Base-by-base conservation (phyloP, 2,888 invertebrate genomes). In the Sinodicranocentrus sp. region DNA sequence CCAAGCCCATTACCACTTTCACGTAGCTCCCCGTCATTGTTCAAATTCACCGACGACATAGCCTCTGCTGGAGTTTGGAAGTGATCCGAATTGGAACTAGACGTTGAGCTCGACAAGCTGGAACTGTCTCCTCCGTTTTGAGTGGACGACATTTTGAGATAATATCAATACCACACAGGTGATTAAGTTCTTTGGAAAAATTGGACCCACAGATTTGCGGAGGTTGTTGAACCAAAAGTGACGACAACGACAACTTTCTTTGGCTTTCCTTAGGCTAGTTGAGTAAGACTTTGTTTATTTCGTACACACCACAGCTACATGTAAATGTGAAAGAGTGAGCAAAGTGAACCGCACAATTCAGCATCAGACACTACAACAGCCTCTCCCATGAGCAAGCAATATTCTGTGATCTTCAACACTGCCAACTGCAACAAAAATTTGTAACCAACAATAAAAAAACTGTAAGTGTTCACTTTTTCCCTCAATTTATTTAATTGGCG, bases 1-100 rank as follows among this genome's bases (percentile, higher is more conserved):
- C 83, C 84, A 15, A 83, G 25, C 0, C 73, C 78, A 63, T 73
- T 76, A 1, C 77, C 77, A 73, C 17, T 28, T 19, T 67, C 76
- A n/a, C 67, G 61, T 65, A 59, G 57, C n/a, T 70, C 83, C 6
- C 82, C 17, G 23, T 73, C 52, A 33, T 61, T 52, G 28, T 70
- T 39, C 17, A 83, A 23, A 54, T 65, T 85, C 23, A 77, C 67
- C 19, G 67, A 54, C 23, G 76, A 77, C 57, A 77, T 52, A 54
- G 52, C 67, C 23, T 67, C 67, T 28, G 76, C 39, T 39, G 76
- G 39, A 15, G 76, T 8, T 17, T 67, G 54, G 65, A 80, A 71
- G 19, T 57, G 39, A 44, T 80, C 77, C 2, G 82, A 28, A 17
- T 19, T 67, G 13, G 33, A n/a, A 28, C 28, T 73, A n/a, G 48